Evolutionary conservation across 2,888 invertebrate species (phyloP).

Genomic region (Sympetrum striolatum): DNA sequence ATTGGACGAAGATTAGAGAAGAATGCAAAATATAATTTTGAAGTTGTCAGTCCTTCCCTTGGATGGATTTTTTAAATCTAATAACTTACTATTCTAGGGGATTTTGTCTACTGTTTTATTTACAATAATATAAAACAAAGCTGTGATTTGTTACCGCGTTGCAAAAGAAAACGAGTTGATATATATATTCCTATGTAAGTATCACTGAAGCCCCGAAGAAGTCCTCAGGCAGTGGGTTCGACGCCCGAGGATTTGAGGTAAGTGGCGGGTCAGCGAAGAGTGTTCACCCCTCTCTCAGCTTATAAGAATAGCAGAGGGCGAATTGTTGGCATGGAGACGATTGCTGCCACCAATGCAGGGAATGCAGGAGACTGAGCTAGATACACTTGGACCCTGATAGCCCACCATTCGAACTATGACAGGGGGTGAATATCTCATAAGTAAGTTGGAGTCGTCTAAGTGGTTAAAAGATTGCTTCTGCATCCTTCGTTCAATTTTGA

Average conservation of each 20-base stretch:
- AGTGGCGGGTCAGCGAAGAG: background rate
- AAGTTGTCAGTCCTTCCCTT: too few relatives aligned
- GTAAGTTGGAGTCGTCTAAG: background rate
- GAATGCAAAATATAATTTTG: too few relatives aligned
- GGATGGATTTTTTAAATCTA: too few relatives aligned
- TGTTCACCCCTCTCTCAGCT: slow-evolving; percentile 13
- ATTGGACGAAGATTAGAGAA: too few relatives aligned
- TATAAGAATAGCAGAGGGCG: slow-evolving; percentile 1
- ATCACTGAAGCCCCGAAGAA: background rate
- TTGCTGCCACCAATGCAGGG: background rate
- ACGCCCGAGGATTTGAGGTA: background rate
- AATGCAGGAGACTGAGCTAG: background rate
- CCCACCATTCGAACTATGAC: background rate
- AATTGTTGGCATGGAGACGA: slow-evolving; percentile 4
- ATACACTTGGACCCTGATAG: background rate
- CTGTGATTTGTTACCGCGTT: too few relatives aligned
- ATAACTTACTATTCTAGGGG: too few relatives aligned
- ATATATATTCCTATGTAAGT: too few relatives aligned
- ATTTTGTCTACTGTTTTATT: too few relatives aligned
- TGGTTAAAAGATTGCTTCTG: background rate
- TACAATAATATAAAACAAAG: too few relatives aligned
- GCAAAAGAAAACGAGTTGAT: too few relatives aligned
- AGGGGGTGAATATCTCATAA: background rate
- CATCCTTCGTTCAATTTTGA: too few relatives aligned
- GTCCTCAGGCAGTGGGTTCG: background rate